Evolutionary conservation across 2,888 invertebrate genomes (phyloP).

Genomic region (Ametastegia equiseti): DNA sequence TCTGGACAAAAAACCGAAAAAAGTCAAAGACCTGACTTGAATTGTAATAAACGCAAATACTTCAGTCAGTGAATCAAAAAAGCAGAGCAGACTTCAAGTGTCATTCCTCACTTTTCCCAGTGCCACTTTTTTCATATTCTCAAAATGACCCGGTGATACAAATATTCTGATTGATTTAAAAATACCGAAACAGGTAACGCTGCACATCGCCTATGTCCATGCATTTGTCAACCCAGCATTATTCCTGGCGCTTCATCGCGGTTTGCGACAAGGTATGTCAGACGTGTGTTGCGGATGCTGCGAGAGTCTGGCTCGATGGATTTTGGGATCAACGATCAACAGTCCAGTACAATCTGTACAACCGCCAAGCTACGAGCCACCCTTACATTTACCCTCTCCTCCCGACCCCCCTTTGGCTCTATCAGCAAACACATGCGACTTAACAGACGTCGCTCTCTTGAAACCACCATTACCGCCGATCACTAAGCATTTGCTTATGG

Average conservation of each 20-base stretch:
- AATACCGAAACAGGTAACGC: slow-evolving; percentile 82
- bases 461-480: slow-evolving; percentile 71
- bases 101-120: too few species aligned
- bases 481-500: slow-evolving; percentile 69
- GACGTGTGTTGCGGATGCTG: slow-evolving; percentile 88
- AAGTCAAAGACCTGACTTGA: too few species aligned
- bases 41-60: too few species aligned
- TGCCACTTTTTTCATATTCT: too few species aligned
- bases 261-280: slow-evolving; percentile 84
- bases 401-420: slow-evolving; percentile 59
- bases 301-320: slow-evolving; percentile 81
- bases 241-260: slow-evolving; percentile 87
- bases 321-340: slow-evolving; percentile 72
- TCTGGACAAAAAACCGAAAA: too few species aligned
- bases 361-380: slow-evolving; percentile 70
- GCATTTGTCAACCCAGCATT: slow-evolving; percentile 90
- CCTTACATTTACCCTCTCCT: slow-evolving; percentile 60
- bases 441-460: slow-evolving; percentile 71
- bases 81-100: too few species aligned
- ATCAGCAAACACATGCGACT: slow-evolving; percentile 62
- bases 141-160: too few species aligned
- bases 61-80: too few species aligned
- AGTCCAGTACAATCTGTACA: slow-evolving; percentile 57
- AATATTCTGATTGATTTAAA: not conserved
- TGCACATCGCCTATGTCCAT: slow-evolving; percentile 92